Percentiles rank a stretch among this genome's conserved stretches.
These are phyloP conservation scores for Seriola rivoliana DNA, from an alignment of 2,113 vertebrate genomes.

Conservation along the genomic window DNA sequence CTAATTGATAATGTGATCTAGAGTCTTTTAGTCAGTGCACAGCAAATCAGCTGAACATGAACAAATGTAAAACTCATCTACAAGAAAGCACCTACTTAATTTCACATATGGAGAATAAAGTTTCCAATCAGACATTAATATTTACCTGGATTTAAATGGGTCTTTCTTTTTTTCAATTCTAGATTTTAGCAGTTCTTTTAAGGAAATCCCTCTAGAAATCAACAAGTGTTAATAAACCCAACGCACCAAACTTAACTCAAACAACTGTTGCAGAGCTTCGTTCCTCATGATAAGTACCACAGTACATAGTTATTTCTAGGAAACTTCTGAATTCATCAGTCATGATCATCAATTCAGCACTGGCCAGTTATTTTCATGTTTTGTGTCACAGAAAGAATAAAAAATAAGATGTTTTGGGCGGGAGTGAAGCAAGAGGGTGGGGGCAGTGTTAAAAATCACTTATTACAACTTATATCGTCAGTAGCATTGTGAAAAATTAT, in stretches of 20 bases:
- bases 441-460: neutral
- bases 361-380: too few relatives aligned
- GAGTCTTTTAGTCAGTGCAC: neutral
- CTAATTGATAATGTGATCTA: neutral
- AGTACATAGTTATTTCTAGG: too few relatives aligned
- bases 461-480: neutral
- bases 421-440: too few relatives aligned
- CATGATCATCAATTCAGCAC: too few relatives aligned
- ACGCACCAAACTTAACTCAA: too few relatives aligned
- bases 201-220: neutral
- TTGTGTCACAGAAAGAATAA: neutral
- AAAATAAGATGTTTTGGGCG: too few relatives aligned
- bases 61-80: neutral
- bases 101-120: neutral
- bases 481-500: too few relatives aligned
- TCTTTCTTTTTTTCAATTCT: too few relatives aligned
- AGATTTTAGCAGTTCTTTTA: too few relatives aligned
- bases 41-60: neutral
- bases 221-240: neutral
- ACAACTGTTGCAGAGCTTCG: neutral
- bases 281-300: neutral
- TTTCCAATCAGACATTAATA: too few relatives aligned
- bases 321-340: neutral
- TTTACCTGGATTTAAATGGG: too few relatives aligned
- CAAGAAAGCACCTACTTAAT: neutral